These are phyloP conservation scores for Sialia sialis DNA, from an alignment of 2,113 vertebrate species.

Conservation along the genomic window DNA sequence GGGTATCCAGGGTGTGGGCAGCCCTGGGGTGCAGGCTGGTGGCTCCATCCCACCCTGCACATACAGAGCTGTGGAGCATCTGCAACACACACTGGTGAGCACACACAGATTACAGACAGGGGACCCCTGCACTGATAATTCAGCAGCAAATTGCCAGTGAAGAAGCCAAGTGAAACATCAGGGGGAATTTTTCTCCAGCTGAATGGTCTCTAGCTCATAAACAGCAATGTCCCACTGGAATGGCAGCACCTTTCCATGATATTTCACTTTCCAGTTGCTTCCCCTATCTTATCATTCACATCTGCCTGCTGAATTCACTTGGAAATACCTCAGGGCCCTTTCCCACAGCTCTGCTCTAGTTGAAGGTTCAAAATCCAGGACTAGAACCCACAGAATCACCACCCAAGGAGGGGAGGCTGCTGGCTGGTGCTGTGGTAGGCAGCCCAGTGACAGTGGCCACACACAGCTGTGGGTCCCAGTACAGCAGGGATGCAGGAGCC, in stretches of 20 bases:
- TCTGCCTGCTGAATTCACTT: background rate
- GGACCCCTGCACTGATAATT: background rate
- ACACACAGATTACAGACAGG: background rate
- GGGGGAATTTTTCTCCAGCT: background rate
- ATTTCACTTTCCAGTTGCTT: background rate
- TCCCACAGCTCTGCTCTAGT: background rate
- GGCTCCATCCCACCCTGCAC: accelerated
- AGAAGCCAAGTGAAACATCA: background rate
- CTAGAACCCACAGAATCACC: background rate
- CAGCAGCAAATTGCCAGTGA: background rate
- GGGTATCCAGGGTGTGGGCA: background rate
- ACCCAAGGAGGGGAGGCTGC: too few relatives aligned
- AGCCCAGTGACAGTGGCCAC: background rate
- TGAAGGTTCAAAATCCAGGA: background rate
- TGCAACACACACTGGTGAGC: accelerated
- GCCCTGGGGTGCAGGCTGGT: accelerated
- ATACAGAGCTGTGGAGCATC: background rate
- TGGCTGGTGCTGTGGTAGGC: background rate
- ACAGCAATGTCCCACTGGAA: background rate
- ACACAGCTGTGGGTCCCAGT: background rate
- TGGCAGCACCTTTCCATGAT: background rate
- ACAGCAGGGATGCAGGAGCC: background rate
- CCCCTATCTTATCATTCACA: background rate
- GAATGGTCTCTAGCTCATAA: background rate
- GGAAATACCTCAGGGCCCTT: background rate